phyloP scores from a whole-genome alignment of 2,113 vertebrate species.

The Galbula dea region DNA sequence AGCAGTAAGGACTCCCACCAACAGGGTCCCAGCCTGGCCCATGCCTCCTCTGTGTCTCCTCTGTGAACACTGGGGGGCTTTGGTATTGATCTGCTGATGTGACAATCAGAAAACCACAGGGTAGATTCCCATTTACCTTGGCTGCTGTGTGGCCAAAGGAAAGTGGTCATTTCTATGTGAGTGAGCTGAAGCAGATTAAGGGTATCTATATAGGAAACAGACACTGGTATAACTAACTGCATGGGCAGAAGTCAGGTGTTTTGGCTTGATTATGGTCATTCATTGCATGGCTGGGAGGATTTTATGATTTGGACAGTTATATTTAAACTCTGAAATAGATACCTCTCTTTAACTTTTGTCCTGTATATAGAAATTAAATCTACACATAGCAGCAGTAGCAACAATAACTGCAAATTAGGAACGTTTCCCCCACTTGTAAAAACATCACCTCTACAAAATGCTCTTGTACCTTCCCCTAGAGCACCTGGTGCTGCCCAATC shows the following conservation, averaged over 20 bases:
- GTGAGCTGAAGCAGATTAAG: neutral
- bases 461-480: neutral
- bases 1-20: neutral
- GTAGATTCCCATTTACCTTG: neutral
- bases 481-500: neutral
- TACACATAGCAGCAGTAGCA: neutral
- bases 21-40: neutral
- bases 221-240: neutral
- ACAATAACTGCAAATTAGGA: neutral
- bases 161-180: neutral
- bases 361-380: neutral
- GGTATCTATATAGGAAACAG: neutral
- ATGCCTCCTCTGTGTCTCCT: fast-evolving
- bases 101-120: neutral
- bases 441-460: neutral
- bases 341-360: neutral
- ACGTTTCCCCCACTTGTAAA: neutral
- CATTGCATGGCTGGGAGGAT: neutral
- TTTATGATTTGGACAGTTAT: neutral
- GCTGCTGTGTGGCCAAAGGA: neutral
- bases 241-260: neutral
- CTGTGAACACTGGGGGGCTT: fast-evolving
- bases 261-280: neutral
- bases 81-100: neutral
- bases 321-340: neutral